Conservation (phyloP, 2,797 vertebrate species). For the Natrix natrix region DNA sequence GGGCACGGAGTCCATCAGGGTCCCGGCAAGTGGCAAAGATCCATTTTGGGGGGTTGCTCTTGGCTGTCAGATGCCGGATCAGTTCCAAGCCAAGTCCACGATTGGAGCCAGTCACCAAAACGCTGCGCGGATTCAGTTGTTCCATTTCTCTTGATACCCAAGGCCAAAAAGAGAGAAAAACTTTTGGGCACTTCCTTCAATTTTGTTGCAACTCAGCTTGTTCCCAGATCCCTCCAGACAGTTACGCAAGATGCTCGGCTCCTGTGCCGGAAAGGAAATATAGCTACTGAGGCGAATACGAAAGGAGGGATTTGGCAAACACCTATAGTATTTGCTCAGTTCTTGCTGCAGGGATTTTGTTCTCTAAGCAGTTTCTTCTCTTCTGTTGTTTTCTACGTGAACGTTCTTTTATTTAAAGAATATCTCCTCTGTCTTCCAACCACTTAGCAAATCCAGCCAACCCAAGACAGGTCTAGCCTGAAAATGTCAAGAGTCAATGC, state of each 20-base stretch:
- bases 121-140: background rate
- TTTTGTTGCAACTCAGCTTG: background rate
- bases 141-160: background rate
- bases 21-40: constrained; percentile 70
- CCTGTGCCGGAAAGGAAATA: background rate
- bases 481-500: background rate
- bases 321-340: background rate
- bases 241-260: background rate
- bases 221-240: background rate
- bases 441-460: background rate
- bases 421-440: background rate
- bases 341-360: background rate
- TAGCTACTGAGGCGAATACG: background rate
- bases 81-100: constrained; percentile 67
- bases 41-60: background rate
- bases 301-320: background rate
- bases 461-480: background rate
- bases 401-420: background rate
- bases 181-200: background rate
- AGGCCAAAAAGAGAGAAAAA: background rate
- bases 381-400: background rate
- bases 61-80: constrained; percentile 54
- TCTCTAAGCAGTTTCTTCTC: background rate
- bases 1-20: constrained; percentile 54
- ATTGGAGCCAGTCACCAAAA: constrained; percentile 68